Conservation (phyloP, 2,797 vertebrate species). For the Syngnathus rostellatus region DNA sequence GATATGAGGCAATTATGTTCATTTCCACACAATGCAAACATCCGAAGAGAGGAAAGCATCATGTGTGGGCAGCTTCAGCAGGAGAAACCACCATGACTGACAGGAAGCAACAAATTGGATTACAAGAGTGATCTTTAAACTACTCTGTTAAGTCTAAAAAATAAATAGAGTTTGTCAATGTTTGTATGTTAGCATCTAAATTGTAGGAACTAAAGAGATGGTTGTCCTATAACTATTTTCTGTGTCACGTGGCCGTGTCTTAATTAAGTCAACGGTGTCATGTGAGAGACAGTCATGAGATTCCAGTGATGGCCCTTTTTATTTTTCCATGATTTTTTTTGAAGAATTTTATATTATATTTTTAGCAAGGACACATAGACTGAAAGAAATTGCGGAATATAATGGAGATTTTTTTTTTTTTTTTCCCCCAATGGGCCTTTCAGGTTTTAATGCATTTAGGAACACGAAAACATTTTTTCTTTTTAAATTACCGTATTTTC, state of each 20-base stretch:
- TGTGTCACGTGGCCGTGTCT: slow-evolving; percentile 34
- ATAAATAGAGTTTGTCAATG: background rate
- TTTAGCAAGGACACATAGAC: too few species aligned
- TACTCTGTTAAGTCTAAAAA: background rate
- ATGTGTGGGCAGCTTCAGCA: background rate
- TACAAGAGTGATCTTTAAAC: background rate
- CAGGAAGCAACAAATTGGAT: slow-evolving; percentile 23
- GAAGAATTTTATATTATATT: background rate
- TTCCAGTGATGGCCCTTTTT: slow-evolving; percentile 24
- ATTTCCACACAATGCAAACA: background rate
- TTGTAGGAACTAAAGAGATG: background rate
- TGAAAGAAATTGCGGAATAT: background rate
- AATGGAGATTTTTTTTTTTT: too few species aligned
- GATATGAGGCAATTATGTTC: background rate
- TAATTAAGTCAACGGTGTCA: slow-evolving; percentile 26
- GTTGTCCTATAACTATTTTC: slow-evolving; percentile 14
- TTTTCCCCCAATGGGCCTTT: too few species aligned
- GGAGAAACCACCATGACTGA: background rate
- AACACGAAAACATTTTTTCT: too few species aligned
- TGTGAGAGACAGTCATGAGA: slow-evolving; percentile 57
- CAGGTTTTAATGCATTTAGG: too few species aligned
- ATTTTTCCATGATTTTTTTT: background rate
- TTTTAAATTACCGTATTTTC: too few species aligned
- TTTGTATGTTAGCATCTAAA: background rate
- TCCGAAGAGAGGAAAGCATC: background rate